Conservation (phyloP, 30 jellyfish, hydroid and myxozoan species). For the Cassiopea andromeda region DNA sequence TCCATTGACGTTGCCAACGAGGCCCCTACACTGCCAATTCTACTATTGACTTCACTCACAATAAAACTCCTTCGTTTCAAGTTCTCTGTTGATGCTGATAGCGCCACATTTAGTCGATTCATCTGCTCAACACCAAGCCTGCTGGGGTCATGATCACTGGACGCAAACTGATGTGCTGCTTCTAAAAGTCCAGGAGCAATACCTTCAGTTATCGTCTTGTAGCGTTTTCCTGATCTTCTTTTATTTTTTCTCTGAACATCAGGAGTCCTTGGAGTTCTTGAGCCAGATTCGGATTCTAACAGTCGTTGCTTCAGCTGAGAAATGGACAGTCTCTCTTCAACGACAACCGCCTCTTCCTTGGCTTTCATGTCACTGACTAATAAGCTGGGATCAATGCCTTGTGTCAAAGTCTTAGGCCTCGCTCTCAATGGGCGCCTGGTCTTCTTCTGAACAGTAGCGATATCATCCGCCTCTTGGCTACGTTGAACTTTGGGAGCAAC, state of each 20-base stretch:
- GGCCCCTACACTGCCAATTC: slow-evolving; percentile 54
- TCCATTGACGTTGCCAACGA: slow-evolving; percentile 69
- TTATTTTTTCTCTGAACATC: slow-evolving; percentile 72
- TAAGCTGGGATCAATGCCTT: slow-evolving; percentile 85
- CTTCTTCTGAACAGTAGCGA: slow-evolving; percentile 20
- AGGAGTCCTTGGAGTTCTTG: slow-evolving; percentile 63
- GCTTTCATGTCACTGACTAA: slow-evolving; percentile 51
- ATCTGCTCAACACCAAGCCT: slow-evolving; percentile 49
- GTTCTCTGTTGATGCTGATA: slow-evolving; percentile 82
- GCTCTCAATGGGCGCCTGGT: slow-evolving; percentile 50
- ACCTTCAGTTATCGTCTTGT: slow-evolving; percentile 96
- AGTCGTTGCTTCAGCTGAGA: slow-evolving; percentile 70
- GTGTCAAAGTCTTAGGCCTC: slow-evolving; percentile 88
- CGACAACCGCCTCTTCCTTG: slow-evolving; percentile 81
- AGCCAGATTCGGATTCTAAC: slow-evolving; percentile 70
- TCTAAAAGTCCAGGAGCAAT: slow-evolving; percentile 90
- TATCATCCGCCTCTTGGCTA: slow-evolving; percentile 71
- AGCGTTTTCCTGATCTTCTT: slow-evolving; percentile 83
- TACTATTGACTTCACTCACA: slow-evolving; percentile 75
- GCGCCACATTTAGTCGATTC: slow-evolving; percentile 73
- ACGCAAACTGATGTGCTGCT: slow-evolving; percentile 83
- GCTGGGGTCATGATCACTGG: slow-evolving; percentile 49
- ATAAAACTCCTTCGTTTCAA: slow-evolving; percentile 86
- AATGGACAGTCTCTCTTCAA: slow-evolving; percentile 74
- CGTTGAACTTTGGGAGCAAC: slow-evolving; percentile 32